Base-by-base conservation (phyloP, 2,888 invertebrate species). In the Iselma pallidipennis region DNA sequence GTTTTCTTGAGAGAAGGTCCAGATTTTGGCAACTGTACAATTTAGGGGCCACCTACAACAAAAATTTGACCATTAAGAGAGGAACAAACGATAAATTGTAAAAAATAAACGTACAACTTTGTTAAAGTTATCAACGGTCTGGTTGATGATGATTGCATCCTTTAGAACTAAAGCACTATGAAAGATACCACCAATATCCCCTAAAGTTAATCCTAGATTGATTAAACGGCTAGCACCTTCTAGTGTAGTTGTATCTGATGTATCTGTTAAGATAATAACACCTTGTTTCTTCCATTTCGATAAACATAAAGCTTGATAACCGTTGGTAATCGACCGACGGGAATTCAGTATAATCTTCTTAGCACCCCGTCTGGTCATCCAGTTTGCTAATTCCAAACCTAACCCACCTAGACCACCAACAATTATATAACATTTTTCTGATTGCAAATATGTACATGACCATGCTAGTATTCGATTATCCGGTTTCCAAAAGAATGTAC, bases 401-500 rank as follows among this genome's bases (percentile, higher is more conserved):
- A 89, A 88, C 4, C 89, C 89, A 61, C 89, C 89, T 48, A 89
- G 82, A 64, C 88, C 87, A 2, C 92, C 92, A 12, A 91, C 86
- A 9, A 91, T 80, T 53, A 91, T 84, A 78, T 90, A 91, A 51
- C 85, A 85, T 77, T 88, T 88, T 59, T 85, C 87, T 25, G 89
- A 88, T 42, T 89, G 88, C 87, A 91, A 85, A 80, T 92, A 90
- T 19, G 91, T 90, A 28, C 57, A 55, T 3, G 59, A 33, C 9
- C 23, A 25, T 12, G 60, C 62, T 10, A 37, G n/a, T 31, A 61
- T 29, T 23, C 51, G 42, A 14, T 29, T 56, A 4, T 61, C 49
- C 1, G 56, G 33, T 28, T 50, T 42, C n/a, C 29, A 21, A 53
- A 60, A 48, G 16, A 26, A 58, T 1, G 16, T 9, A n/a, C 56